Evolutionary conservation across 2,888 invertebrate genomes (phyloP).

Genomic region (Himalopsyche anomala): DNA sequence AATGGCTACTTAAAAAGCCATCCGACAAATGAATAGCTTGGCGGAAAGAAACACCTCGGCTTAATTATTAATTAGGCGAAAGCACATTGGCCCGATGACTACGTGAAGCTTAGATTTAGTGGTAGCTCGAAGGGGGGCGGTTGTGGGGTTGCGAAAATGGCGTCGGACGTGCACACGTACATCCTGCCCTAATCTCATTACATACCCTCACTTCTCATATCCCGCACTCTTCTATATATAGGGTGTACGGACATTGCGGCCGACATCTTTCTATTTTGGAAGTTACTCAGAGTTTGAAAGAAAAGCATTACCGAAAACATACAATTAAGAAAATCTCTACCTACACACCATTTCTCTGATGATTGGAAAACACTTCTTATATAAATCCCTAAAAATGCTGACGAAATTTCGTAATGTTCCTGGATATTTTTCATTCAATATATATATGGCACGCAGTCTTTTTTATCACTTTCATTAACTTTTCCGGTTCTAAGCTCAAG

Average conservation of each 20-base stretch:
- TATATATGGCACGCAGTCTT: too few species aligned
- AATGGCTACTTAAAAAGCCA: slow-evolving; percentile 10
- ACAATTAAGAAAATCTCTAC: too few species aligned
- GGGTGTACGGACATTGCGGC: neutral
- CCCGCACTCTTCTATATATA: neutral
- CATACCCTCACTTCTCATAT: slow-evolving; percentile 11
- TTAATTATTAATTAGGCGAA: slow-evolving; percentile 18
- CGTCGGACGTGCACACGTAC: slow-evolving; percentile 31
- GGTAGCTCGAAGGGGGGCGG: neutral
- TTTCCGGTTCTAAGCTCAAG: too few species aligned
- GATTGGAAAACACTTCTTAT: too few species aligned
- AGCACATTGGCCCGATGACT: slow-evolving; percentile 31
- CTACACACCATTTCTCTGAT: too few species aligned
- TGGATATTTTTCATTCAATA: too few species aligned
- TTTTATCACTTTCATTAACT: too few species aligned
- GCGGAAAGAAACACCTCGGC: neutral
- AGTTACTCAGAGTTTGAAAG: too few species aligned
- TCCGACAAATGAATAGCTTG: slow-evolving; percentile 5
- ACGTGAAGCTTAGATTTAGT: slow-evolving; percentile 12
- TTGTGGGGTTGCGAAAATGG: neutral
- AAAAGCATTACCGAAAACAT: too few species aligned
- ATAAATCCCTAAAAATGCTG: too few species aligned
- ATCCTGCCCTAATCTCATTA: slow-evolving; percentile 30
- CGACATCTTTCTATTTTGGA: too few species aligned
- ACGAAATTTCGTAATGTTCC: too few species aligned